phyloP scores from a whole-genome alignment of 2,113 vertebrate genomes.

The Xenopus laevis region DNA sequence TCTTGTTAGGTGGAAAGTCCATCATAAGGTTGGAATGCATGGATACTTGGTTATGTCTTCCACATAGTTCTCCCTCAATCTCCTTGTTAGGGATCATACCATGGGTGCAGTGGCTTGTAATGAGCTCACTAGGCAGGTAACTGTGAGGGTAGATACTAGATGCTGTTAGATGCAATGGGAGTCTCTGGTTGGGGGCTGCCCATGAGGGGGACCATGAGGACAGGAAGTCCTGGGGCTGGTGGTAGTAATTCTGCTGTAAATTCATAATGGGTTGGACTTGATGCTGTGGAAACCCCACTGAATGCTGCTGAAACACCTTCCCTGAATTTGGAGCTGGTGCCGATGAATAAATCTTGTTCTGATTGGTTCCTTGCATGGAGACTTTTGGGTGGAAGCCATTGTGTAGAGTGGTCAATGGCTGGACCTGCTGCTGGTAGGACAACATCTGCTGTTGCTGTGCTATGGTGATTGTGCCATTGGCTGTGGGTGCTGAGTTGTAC shows the following conservation, averaged over 20 bases:
- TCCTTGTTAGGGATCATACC: conserved; percentile 30
- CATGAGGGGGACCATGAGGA: neutral
- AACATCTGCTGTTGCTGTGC: neutral
- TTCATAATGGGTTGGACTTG: neutral
- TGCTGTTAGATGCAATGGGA: conserved; percentile 27
- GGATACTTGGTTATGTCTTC: conserved; percentile 13
- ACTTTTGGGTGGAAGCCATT: neutral
- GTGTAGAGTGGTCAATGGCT: neutral
- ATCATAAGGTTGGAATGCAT: conserved; percentile 51
- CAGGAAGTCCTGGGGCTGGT: neutral
- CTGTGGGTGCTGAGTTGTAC: neutral
- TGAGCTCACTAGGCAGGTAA: conserved; percentile 36
- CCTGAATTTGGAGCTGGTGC: neutral
- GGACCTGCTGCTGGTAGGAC: neutral
- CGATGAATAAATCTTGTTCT: too few species aligned
- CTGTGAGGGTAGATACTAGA: conserved; percentile 36
- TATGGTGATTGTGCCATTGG: neutral
- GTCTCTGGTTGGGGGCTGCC: neutral
- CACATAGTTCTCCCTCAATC: conserved; percentile 6
- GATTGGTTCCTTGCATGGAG: neutral
- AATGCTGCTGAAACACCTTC: neutral
- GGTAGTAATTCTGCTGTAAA: neutral
- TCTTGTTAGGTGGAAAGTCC: conserved; percentile 71
- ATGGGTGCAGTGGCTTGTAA: conserved; percentile 27
- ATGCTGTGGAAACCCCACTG: neutral